Evolutionary conservation across 1,140 invertebrate genomes (phyloP), one percentile per base, ranked within the genome.

Genomic region (Meloidogyne floridensis): DNA sequence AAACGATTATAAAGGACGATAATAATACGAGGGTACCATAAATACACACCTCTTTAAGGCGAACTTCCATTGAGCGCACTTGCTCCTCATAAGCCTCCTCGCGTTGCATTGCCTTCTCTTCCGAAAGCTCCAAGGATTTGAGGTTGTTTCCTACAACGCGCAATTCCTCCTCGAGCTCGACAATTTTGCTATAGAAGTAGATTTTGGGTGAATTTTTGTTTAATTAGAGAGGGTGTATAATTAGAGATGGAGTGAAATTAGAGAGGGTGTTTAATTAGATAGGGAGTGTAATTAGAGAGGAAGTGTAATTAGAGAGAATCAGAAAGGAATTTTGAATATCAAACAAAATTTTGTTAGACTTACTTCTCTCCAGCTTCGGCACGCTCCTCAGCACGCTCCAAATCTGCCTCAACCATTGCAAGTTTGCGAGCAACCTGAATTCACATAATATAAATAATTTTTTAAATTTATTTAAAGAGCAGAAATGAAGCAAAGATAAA

Each of bases 391-490:
- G 98, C 96, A 93, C 97, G 94, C 93, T 99, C 98, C 92, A 99
- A 93, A 93, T 99, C 98, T 92, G 97, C 97, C 93, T 99, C 98
- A 94, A 99, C 97, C 95, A 99, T 99, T 92, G 98, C 98, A 94
- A 99, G 94, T 94, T 99, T 99, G 96, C 97, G 97, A 93, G 98
- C 97, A 91, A 99, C 97, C 98, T 99, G 90, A 81, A 84, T 43
- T 65, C 72, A n/a, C 2, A 6, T 32, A 3, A 47, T 15, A 59
- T 59, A 32, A 32, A 32, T 13, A 47, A 18, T 54, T 32, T 11
- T 18, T 69, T 54, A 81, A 71, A 54, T 18, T 18, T n/a, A 2
- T 4, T 42, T 51, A 53, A 65, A 56, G 18, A 59, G 53, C 56
- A 72, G 73, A 69, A 20, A n/a, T n/a, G n/a, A n/a, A 11, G 47